Evolutionary conservation across 2,797 vertebrate species (phyloP), one percentile per base, ranked within the genome.

Genomic region (Hypotaenidia philippensis): DNA sequence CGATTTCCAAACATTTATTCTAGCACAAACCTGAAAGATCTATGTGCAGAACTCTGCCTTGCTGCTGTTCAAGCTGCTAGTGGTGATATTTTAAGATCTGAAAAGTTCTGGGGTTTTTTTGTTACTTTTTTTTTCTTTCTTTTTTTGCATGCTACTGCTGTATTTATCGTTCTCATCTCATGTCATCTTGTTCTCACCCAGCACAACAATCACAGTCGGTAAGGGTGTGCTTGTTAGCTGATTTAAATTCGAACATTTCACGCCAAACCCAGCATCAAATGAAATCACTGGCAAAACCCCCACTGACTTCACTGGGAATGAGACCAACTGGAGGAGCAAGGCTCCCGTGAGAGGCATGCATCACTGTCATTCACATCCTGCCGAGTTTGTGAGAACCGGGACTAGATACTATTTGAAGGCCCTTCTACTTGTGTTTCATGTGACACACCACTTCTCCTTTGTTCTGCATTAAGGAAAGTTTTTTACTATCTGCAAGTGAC

Each of bases 261-360:
- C 0, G 11, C 50, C 84, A 93, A 92, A 88, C 32, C 11, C 55
- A 83, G 61, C 52, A 82, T 59, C 44, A 50, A 63, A 76, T 79
- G 55, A 94, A 94, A 92, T 83, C 85, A 34, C 59, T 94, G 87
- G 89, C 82, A 93, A 95, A 90, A 56, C 4, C 94, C 23, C 59
- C 44, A 65, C 56, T 72, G 94, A 84, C 82, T 93, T 94, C 79
- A 95, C 91, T 79, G 80, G 87, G 94, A 92, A 69, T 60, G 44
- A 94, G 77, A 88, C 94, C 92, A 95, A 88, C 32, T 63, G 79
- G 91, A 83, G 45, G 29, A 91, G 76, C 69, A 53, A 63, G 69
- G 49, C 76, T 95, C 82, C 74, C 7, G 0, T 0, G 44, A 89
- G 88, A 95, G 79, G 40, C 79, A 66, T 86, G 89, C 74, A 90